phyloP scores from a whole-genome alignment of 53 echinoderm and acorn worm species.

The Antedon mediterranea region DNA sequence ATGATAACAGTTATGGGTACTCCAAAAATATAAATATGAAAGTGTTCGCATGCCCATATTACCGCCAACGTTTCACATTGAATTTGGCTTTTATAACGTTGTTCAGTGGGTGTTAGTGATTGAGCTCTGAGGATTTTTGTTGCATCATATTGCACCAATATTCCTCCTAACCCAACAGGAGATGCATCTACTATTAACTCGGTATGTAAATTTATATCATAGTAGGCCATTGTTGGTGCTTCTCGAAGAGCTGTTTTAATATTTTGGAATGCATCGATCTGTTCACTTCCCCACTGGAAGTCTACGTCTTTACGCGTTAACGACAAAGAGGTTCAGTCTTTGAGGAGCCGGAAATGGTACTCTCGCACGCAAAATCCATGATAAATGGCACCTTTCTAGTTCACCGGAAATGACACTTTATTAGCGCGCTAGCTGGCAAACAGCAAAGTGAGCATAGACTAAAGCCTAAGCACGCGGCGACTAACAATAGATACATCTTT shows the following conservation, averaged over 20 bases:
- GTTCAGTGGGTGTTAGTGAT: slow-evolving; percentile 13
- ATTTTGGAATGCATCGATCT: not conserved
- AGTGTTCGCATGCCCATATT: slow-evolving; percentile 24
- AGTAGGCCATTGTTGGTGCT: not conserved
- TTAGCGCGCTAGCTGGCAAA: too few relatives aligned
- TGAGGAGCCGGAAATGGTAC: slow-evolving; percentile 7
- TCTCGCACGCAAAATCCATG: too few relatives aligned
- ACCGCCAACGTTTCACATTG: slow-evolving; percentile 27
- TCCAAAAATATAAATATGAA: slow-evolving; percentile 24
- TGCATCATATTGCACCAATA: not conserved
- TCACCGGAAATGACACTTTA: too few relatives aligned
- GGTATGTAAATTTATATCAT: not conserved
- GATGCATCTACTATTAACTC: slow-evolving; percentile 8
- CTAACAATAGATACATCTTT: too few relatives aligned
- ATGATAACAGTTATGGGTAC: slow-evolving; percentile 19
- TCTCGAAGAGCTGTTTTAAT: not conserved
- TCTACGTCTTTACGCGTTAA: slow-evolving; percentile 1
- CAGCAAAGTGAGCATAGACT: too few relatives aligned
- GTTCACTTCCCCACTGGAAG: not conserved
- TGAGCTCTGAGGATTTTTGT: slow-evolving; percentile 2
- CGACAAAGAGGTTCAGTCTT: not conserved
- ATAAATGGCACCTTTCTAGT: too few relatives aligned
- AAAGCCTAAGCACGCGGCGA: too few relatives aligned
- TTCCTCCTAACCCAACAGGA: slow-evolving; percentile 3
- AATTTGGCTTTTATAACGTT: slow-evolving; percentile 22